Base-by-base conservation (phyloP, 2,888 invertebrate species). In the Noctua pronuba region DNA sequence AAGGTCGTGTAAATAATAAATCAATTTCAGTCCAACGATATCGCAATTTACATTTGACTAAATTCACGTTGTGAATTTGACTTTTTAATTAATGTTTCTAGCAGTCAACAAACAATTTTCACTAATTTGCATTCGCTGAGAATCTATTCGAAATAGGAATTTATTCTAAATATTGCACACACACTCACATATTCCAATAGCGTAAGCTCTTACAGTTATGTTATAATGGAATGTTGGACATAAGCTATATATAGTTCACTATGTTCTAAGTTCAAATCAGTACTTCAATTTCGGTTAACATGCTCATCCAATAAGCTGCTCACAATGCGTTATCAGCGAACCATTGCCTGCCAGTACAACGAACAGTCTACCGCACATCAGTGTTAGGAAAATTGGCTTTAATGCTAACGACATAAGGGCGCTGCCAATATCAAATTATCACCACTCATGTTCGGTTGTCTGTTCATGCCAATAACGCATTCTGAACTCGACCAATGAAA, bases 251-350 rank as follows among this genome's bases (percentile, higher is more conserved):
- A 3, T n/a, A 10, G 31, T 49, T 46, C n/a, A 35, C 24, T 58
- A 49, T 71, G 66, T 64, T 11, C 71, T 44, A 38, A 76, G 77
- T 62, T 71, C 55, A 77, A 67, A 71, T 70, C 69, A 62, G 69
- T 13, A 62, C 60, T 82, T 55, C 69, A 68, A 77, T 65, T 82
- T 76, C 44, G 31, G 64, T 76, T 58, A 64, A 76, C 86, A 72
- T 68, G 73, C 73, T 71, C 73, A 70, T 21, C 35, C 83, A 86
- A 86, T 86, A 82, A 82, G 70, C 77, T 86, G 67, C 11, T 60
- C 58, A 83, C 76, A 49, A 76, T 67, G 41, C 58, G 64, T 52
- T 82, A 86, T 66, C 67, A 76, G 62, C 21, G 0, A 52, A 65
- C 83, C 49, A 46, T 67, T 71, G 31, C 58, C 35, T 58, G 83